Percentiles rank a stretch among this genome's conserved stretches.
Evolutionary conservation across 2,113 vertebrate species (phyloP).

Genomic region (Chrysochloris asiatica): DNA sequence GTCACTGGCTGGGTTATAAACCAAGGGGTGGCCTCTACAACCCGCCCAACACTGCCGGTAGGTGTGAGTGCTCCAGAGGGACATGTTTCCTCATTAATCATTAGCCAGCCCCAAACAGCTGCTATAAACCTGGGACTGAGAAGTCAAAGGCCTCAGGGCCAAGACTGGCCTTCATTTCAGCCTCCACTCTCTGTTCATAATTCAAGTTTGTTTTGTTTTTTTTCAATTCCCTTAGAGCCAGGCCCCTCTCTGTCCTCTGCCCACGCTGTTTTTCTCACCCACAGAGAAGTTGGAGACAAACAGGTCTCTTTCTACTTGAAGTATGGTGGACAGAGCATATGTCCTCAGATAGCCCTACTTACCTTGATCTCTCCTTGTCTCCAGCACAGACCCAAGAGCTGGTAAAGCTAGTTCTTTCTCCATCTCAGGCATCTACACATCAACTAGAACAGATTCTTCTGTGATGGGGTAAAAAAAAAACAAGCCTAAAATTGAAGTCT

Average conservation of each 20-base stretch:
- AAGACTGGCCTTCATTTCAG: rapidly evolving
- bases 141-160: rapidly evolving
- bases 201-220: not conserved
- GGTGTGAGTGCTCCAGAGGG: not conserved
- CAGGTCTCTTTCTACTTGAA: not conserved
- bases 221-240: not conserved
- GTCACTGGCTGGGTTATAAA: not conserved
- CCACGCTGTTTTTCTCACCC: too few species aligned
- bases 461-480: not conserved
- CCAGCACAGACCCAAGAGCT: not conserved
- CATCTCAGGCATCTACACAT: not conserved
- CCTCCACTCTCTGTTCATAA: rapidly evolving
- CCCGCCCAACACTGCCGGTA: not conserved
- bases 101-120: constrained; percentile 17
- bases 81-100: constrained; percentile 43
- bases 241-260: rapidly evolving
- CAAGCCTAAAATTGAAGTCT: not conserved
- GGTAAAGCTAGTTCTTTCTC: constrained; percentile 49
- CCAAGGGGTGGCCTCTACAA: not conserved
- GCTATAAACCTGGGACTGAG: not conserved
- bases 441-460: not conserved
- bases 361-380: too few species aligned
- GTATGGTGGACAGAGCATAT: rapidly evolving
- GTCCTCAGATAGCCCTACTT: not conserved
- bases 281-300: not conserved